Conservation (phyloP, 2,888 invertebrate genomes). For the Drosophila anomalata region DNA sequence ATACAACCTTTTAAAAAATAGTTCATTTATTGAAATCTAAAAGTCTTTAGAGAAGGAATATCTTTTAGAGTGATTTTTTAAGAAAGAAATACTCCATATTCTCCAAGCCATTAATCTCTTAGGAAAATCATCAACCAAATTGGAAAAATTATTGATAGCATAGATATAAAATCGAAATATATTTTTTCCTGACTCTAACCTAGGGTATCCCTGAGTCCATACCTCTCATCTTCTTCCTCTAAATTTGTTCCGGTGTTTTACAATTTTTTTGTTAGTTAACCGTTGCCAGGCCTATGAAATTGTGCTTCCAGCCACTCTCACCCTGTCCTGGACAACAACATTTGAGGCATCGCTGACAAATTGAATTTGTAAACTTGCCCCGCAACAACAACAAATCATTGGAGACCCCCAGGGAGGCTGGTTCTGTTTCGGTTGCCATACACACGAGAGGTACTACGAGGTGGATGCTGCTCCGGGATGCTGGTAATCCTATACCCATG, state of each 20-base stretch:
- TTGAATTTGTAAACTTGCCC: conserved; percentile 73
- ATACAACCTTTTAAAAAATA: too few species aligned
- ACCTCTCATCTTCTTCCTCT: not conserved
- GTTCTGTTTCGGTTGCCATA: conserved; percentile 29
- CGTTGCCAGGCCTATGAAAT: conserved; percentile 71
- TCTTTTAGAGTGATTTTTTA: too few species aligned
- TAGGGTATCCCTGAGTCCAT: not conserved
- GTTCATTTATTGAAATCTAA: too few species aligned
- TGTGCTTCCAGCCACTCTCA: conserved; percentile 51
- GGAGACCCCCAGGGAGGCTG: conserved; percentile 40
- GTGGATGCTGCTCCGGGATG: conserved; percentile 36
- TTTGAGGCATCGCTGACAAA: conserved; percentile 71
- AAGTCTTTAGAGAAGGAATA: too few species aligned
- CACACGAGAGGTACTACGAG: conserved; percentile 3
- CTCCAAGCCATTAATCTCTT: too few species aligned
- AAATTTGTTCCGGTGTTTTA: conserved; percentile 18
- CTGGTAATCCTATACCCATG: conserved; percentile 62
- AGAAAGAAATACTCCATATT: too few species aligned
- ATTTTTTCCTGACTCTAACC: too few species aligned
- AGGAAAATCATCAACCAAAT: not conserved
- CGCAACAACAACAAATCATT: conserved; percentile 72
- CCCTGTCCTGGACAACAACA: conserved; percentile 21
- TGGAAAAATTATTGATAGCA: not conserved
- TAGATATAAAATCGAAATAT: too few species aligned
- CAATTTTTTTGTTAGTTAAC: conserved; percentile 21